Base-by-base conservation (phyloP, 2,113 vertebrate genomes). In the Gopherus flavomarginatus region DNA sequence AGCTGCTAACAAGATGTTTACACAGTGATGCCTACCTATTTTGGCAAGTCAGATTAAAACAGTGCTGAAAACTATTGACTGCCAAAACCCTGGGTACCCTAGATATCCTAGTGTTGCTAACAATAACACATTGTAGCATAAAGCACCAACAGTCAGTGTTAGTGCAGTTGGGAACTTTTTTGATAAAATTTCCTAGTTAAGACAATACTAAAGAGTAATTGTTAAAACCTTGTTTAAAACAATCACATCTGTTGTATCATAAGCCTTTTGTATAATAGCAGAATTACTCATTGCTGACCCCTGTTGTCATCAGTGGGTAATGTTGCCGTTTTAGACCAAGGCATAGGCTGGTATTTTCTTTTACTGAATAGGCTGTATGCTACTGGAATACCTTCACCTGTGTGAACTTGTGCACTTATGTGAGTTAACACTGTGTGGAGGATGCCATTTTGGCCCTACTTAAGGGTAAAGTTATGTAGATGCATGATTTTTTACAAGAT, bases 241-340 rank as follows among this genome's bases (percentile, higher is more conserved):
- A 77, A 17, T 26, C 31, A 2, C 12, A 11, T 52, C 90, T 65
- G 49, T 49, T 92, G 44, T 96, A 94, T 95, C 94, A 85, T 90
- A 92, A 96, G 83, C 75, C 86, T 96, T 97, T 92, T 93, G 91
- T 96, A 22, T 85, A 92, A 53, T 72, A 38, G 65, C 65, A 72
- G 22, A 72, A 72, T 72, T 38, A 24, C 85, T 88, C 95, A 96
- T 82, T 97, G 96, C 96, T 95, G 92, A 77, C 91, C 92, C 26
- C 57, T 92, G 85, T 95, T 93, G 92, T 91, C 90, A 96, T 31
- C 19, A 57, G 59, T 38, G 57, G 75, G 3, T 78, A 57, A 69
- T 86, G 90, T 93, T 87, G 85, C 92, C 88, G 0, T 86, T 94
- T 89, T 38, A 80, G 81, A 90, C 90, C 57, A 81, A 79, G 85